Conservation (phyloP, 2,797 vertebrate species). For the Triplophysa yarkandensis region DNA sequence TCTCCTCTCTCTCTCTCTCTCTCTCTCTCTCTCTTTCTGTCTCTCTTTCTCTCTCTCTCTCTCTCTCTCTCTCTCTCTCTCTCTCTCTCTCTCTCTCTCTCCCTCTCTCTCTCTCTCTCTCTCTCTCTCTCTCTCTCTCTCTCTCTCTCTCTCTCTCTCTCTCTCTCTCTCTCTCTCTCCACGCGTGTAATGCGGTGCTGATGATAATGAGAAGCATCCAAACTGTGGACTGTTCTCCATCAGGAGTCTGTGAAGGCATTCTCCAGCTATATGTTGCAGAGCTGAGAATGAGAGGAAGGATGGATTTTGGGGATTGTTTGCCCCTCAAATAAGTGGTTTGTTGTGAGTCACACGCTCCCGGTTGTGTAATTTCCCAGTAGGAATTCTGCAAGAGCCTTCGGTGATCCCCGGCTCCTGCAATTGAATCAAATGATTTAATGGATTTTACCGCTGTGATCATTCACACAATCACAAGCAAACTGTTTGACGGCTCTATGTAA, state of each 20-base stretch:
- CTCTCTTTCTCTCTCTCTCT: too few species aligned
- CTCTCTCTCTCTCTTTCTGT: not conserved
- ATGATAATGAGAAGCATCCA: conserved; percentile 43
- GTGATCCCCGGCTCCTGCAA: conserved; percentile 37
- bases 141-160: conserved; percentile 13
- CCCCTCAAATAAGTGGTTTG: conserved; percentile 35
- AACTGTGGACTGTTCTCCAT: conserved; percentile 35
- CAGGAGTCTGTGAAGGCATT: conserved; percentile 34
- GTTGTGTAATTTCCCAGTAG: conserved; percentile 37
- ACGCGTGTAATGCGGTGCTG: too few species aligned
- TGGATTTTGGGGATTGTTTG: conserved; percentile 30
- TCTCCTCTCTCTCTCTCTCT: conserved; percentile 13
- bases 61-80: too few species aligned
- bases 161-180: not conserved
- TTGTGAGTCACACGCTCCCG: conserved; percentile 45
- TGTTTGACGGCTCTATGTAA: conserved; percentile 24
- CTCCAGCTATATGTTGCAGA: conserved; percentile 19
- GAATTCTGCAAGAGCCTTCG: conserved; percentile 20
- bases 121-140: not conserved
- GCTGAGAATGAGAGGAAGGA: conserved; percentile 35
- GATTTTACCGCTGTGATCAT: conserved; percentile 39
- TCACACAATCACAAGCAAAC: conserved; percentile 26
- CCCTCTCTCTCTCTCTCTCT: conserved; percentile 13
- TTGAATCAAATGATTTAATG: conserved; percentile 43
- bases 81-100: too few species aligned